Conservation (phyloP, 1,140 invertebrate genomes). For the Asbolus verrucosus region DNA sequence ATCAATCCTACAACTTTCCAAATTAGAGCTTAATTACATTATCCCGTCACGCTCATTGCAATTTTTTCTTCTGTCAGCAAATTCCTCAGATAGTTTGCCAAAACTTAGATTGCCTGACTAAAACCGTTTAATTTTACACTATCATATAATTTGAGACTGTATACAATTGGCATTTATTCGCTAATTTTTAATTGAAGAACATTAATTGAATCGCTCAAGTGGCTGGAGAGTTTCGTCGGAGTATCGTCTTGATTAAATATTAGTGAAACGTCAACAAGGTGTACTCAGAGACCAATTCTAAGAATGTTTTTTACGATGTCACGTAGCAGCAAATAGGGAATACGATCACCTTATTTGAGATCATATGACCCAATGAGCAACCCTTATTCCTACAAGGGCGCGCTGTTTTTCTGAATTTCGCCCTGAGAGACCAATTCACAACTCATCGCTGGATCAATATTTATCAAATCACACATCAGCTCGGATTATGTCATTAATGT, state of each 20-base stretch:
- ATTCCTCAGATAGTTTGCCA: too few relatives aligned
- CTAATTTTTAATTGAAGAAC: conserved; percentile 12
- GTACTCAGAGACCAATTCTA: conserved; percentile 29
- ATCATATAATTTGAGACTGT: not conserved
- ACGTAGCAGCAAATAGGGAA: conserved; percentile 25
- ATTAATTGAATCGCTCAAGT: conserved; percentile 16
- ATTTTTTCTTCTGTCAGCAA: too few relatives aligned
- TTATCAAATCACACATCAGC: conserved; percentile 17
- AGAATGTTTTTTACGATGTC: conserved; percentile 26
- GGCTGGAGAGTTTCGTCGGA: not conserved
- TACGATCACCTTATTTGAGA: conserved; percentile 18
- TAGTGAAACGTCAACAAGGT: conserved; percentile 15
- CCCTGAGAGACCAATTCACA: conserved; percentile 14
- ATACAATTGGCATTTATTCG: conserved; percentile 13
- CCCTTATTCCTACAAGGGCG: not conserved
- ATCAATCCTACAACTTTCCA: conserved; percentile 28
- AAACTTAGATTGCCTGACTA: conserved; percentile 29
- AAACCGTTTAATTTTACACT: conserved; percentile 2
- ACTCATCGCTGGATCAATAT: conserved; percentile 13
- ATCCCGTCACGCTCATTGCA: too few relatives aligned
- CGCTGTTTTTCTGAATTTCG: not conserved
- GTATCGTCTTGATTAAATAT: conserved; percentile 28
- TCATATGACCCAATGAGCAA: conserved; percentile 4
- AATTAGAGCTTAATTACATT: conserved; percentile 16
- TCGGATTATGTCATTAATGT: conserved; percentile 33